Evolutionary conservation across 2,888 invertebrate genomes (phyloP).

Genomic region (Brenthis daphne): DNA sequence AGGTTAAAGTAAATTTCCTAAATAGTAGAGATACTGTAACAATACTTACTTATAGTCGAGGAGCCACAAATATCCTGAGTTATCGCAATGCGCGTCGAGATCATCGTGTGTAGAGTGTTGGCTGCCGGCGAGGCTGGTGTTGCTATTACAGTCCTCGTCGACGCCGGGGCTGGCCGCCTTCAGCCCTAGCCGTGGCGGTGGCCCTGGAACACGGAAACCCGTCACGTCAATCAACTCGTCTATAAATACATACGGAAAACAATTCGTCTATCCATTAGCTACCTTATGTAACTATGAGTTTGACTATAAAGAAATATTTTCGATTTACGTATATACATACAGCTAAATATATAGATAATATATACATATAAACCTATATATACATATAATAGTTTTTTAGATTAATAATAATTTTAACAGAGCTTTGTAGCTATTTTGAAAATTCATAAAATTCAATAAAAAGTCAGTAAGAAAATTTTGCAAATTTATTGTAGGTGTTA

Average conservation of each 20-base stretch:
- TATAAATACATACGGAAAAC: constrained; percentile 5
- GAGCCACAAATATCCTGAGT: constrained; percentile 96
- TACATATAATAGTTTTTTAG: too few species aligned
- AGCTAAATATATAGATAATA: too few species aligned
- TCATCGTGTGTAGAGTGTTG: constrained; percentile 76
- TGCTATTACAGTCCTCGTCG: constrained; percentile 79
- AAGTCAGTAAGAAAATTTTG: too few species aligned
- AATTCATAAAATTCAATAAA: too few species aligned
- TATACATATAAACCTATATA: too few species aligned
- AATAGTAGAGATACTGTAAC: background rate
- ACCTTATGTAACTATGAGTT: background rate
- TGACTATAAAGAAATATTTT: too few species aligned
- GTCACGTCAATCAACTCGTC: constrained; percentile 12
- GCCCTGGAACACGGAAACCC: constrained; percentile 65
- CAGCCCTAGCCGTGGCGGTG: constrained; percentile 80
- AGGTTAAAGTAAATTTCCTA: background rate
- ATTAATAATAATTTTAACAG: too few species aligned
- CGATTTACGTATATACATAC: too few species aligned
- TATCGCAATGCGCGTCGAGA: constrained; percentile 84
- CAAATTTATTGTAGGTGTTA: too few species aligned
- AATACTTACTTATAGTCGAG: constrained; percentile 90
- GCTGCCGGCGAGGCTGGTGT: constrained; percentile 78
- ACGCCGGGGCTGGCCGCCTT: constrained; percentile 80
- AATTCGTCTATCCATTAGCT: background rate
- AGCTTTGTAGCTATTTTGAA: too few species aligned